Evolutionary conservation across 2,888 invertebrate species (phyloP).

Genomic region (Sepiola atlantica): DNA sequence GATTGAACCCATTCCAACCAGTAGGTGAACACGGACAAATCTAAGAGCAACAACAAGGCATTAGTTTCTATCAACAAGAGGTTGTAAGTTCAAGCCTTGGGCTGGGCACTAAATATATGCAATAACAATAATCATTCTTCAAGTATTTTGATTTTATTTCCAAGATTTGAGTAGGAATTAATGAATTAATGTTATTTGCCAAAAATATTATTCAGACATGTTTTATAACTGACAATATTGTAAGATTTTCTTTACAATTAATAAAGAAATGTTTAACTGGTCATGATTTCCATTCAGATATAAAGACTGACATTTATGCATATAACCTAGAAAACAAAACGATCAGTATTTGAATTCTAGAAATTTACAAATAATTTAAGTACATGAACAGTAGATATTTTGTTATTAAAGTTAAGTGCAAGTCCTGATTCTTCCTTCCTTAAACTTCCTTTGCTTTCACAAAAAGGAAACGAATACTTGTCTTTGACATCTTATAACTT

Average conservation of each 20-base stretch:
- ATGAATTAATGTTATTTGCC: too few relatives aligned
- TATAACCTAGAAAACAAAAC: not conserved
- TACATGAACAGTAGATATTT: not conserved
- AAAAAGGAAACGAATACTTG: too few relatives aligned
- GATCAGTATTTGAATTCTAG: not conserved
- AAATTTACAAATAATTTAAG: not conserved
- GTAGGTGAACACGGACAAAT: too few relatives aligned
- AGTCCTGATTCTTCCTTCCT: not conserved
- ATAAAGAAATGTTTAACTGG: not conserved
- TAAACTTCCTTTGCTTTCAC: not conserved
- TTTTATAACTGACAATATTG: not conserved
- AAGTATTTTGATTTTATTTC: too few relatives aligned
- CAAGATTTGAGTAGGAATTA: too few relatives aligned
- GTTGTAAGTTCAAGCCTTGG: too few relatives aligned
- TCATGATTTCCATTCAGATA: not conserved
- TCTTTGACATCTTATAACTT: not conserved
- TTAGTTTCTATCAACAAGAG: too few relatives aligned
- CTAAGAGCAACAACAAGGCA: too few relatives aligned
- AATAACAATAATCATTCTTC: too few relatives aligned
- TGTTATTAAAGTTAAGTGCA: not conserved
- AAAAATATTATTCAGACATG: not conserved
- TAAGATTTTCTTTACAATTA: not conserved
- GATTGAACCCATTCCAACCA: too few relatives aligned
- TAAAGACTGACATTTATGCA: not conserved
- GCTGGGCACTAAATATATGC: too few relatives aligned